Conservation (phyloP, 1,140 invertebrate species). For the Papilio aristodemus region DNA sequence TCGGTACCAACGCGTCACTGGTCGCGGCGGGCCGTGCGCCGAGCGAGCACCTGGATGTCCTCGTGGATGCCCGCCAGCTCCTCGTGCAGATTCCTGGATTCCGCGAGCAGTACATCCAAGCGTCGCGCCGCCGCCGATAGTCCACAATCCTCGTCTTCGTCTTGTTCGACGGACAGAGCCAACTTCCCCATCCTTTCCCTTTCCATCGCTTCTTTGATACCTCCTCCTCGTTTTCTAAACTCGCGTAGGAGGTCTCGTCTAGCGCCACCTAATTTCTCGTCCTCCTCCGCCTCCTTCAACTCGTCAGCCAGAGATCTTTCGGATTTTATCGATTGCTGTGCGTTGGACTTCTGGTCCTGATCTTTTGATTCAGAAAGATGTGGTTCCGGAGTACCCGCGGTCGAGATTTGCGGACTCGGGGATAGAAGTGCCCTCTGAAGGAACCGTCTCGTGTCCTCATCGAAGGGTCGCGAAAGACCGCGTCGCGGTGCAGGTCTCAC, state of each 20-base stretch:
- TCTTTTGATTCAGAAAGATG: conserved; percentile 34
- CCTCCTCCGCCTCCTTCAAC: conserved; percentile 67
- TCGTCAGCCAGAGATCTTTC: conserved; percentile 70
- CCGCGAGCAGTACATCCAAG: conserved; percentile 71
- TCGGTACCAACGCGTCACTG: conserved; percentile 72
- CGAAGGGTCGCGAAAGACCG: conserved; percentile 60
- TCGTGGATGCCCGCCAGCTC: conserved; percentile 75
- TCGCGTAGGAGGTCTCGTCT: conserved; percentile 52
- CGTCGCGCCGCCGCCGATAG: conserved; percentile 64
- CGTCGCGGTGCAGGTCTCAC: conserved; percentile 63
- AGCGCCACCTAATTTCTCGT: conserved; percentile 53
- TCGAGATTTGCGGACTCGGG: conserved; percentile 48
- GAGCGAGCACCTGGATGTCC: conserved; percentile 78
- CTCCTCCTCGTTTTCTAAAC: conserved; percentile 53
- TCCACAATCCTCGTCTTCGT: conserved; percentile 60
- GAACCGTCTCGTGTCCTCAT: conserved; percentile 68
- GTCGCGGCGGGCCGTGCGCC: conserved; percentile 65
- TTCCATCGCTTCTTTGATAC: conserved; percentile 59
- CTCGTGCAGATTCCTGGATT: conserved; percentile 70
- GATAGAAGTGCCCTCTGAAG: conserved; percentile 59
- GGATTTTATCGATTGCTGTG: conserved; percentile 39
- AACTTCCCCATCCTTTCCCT: conserved; percentile 70
- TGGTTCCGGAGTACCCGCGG: conserved; percentile 41
- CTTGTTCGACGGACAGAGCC: conserved; percentile 75
- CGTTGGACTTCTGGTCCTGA: conserved; percentile 31